Percentiles rank a stretch among this genome's conserved stretches.
Conservation (phyloP, 2,888 invertebrate genomes). For the Xylota segnis region DNA sequence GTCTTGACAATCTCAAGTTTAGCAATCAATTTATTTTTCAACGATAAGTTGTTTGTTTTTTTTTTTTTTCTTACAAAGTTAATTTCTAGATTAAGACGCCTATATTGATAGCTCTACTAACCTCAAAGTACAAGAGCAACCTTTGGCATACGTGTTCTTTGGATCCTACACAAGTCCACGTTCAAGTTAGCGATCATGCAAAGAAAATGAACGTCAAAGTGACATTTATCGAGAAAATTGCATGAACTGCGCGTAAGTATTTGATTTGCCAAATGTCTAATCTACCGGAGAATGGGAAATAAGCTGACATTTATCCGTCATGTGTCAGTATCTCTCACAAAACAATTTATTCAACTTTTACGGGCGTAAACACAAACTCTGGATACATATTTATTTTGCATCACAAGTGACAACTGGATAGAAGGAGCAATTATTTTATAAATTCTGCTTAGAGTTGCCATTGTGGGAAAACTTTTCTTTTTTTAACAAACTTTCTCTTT, state of each 20-base stretch:
- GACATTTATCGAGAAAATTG: background rate
- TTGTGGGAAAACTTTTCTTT: background rate
- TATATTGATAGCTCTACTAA: background rate
- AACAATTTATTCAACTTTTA: constrained; percentile 1
- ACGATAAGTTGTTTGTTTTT: background rate
- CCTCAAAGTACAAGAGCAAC: background rate
- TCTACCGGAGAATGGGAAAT: background rate
- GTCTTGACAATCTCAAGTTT: constrained; percentile 6
- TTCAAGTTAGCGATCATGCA: no score
- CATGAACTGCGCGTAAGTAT: no score
- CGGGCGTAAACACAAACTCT: background rate
- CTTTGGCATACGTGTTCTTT: background rate
- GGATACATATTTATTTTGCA: constrained; percentile 15
- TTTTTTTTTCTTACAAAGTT: background rate
- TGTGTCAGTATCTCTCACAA: background rate
- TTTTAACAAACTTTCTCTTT: background rate
- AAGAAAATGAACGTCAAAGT: no score
- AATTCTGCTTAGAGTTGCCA: constrained; percentile 10
- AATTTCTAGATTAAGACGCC: background rate
- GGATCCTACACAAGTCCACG: background rate
- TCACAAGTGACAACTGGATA: background rate
- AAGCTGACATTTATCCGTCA: background rate
- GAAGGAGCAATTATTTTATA: background rate
- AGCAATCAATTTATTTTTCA: background rate
- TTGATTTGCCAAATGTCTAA: no score